phyloP scores from a whole-genome alignment of 1,140 invertebrate species.

The Melitaea cinxia region DNA sequence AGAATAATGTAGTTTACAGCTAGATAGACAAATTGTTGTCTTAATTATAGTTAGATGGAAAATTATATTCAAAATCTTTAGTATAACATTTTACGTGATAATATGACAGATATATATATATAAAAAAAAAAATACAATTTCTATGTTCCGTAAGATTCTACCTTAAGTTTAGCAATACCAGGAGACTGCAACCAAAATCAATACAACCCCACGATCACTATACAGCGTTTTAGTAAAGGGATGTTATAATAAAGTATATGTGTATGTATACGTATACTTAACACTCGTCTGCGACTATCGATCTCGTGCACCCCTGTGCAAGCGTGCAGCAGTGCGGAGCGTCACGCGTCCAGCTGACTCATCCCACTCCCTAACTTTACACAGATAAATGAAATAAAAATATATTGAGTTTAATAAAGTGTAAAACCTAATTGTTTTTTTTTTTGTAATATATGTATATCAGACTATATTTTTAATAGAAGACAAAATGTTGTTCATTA shows the following conservation, averaged over 20 bases:
- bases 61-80: not conserved
- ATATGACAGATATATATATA: too few relatives aligned
- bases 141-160: too few relatives aligned
- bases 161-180: not conserved
- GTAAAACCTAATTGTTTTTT: not conserved
- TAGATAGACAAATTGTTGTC: too few relatives aligned
- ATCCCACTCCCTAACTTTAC: constrained; percentile 30
- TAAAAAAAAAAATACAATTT: too few relatives aligned
- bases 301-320: constrained; percentile 31
- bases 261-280: constrained; percentile 13
- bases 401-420: not conserved
- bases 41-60: too few relatives aligned
- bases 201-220: constrained; percentile 20
- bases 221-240: constrained; percentile 15
- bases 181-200: constrained; percentile 28
- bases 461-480: too few relatives aligned
- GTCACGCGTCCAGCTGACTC: constrained; percentile 35
- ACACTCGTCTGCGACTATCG: constrained; percentile 38
- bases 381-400: constrained; percentile 6
- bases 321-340: constrained; percentile 18
- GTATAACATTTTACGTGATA: too few relatives aligned
- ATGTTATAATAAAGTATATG: constrained; percentile 24
- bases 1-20: too few relatives aligned
- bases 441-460: too few relatives aligned
- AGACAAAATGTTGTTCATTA: too few relatives aligned